A percentile compares a stretch with the other conserved stretches of the same genome.
Conservation (phyloP, 2,797 vertebrate species). For the Pteropus rufus region DNA sequence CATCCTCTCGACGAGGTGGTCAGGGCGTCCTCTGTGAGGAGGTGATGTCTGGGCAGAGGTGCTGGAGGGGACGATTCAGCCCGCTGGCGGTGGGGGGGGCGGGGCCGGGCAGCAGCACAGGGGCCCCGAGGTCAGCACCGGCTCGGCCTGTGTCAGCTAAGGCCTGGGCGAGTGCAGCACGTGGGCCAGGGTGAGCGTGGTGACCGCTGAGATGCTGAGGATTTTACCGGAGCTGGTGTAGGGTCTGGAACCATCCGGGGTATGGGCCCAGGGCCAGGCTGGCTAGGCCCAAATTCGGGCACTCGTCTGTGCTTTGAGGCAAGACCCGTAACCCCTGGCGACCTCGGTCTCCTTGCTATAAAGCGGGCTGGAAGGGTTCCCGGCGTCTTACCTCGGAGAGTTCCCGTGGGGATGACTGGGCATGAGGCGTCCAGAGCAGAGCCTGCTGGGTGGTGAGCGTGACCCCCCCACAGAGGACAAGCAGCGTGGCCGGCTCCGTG, state of each 20-base stretch:
- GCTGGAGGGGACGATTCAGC: not conserved
- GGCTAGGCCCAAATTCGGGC: not conserved
- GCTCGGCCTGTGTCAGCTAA: not conserved
- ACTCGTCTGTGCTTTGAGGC: not conserved
- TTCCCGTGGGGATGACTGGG: not conserved
- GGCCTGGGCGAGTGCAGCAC: not conserved
- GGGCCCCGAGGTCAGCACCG: accelerated
- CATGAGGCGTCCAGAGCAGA: not conserved
- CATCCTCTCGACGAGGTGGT: not conserved
- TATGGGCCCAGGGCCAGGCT: not conserved
- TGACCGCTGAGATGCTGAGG: not conserved
- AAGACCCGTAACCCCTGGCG: not conserved
- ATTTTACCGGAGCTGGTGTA: not conserved
- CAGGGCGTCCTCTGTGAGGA: not conserved
- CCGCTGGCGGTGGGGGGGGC: too few relatives aligned
- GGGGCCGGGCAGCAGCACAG: accelerated
- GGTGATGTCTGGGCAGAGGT: not conserved
- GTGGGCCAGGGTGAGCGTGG: accelerated
- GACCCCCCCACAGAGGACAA: too few relatives aligned
- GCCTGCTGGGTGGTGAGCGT: not conserved
- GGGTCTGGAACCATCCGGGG: not conserved
- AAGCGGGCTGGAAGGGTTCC: not conserved
- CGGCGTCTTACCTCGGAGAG: not conserved
- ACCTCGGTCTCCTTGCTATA: not conserved
- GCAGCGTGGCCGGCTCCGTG: accelerated